phyloP scores from a whole-genome alignment of 2,113 vertebrate species.

The Nematolebias whitei region DNA sequence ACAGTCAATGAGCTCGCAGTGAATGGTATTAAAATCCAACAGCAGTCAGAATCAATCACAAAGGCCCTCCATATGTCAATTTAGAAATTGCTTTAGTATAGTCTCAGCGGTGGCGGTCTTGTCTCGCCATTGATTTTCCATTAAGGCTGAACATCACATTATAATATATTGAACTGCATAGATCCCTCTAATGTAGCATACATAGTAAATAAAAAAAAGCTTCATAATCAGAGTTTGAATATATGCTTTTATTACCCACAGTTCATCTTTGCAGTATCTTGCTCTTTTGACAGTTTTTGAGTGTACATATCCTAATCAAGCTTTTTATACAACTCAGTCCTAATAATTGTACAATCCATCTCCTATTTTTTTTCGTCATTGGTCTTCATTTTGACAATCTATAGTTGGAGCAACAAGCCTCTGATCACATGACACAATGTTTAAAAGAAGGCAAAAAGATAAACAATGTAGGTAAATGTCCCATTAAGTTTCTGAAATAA shows the following conservation, averaged over 20 bases:
- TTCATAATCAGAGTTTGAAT: constrained; percentile 48
- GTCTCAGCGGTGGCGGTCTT: constrained; percentile 74
- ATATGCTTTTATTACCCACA: not conserved
- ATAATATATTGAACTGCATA: constrained; percentile 77
- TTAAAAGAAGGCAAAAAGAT: not conserved
- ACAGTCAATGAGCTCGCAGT: constrained; percentile 76
- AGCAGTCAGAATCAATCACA: constrained; percentile 80
- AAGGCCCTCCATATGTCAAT: constrained; percentile 74
- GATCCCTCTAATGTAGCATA: constrained; percentile 69
- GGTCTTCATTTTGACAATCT: not conserved
- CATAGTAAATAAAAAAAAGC: constrained; percentile 70
- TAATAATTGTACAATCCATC: no score
- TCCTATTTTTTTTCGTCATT: not conserved
- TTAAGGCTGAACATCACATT: constrained; percentile 79
- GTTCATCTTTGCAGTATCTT: not conserved
- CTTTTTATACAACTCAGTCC: no score
- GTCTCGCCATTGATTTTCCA: constrained; percentile 81
- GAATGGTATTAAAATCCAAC: constrained; percentile 78
- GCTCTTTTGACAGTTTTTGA: constrained; percentile 21
- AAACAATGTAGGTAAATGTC: no score
- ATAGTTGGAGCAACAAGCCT: not conserved
- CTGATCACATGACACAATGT: no score
- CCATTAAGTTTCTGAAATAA: no score
- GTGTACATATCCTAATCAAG: no score
- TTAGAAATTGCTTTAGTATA: constrained; percentile 79